phyloP scores from a whole-genome alignment of 1,140 invertebrate species.

The Globodera ellingtonae region DNA sequence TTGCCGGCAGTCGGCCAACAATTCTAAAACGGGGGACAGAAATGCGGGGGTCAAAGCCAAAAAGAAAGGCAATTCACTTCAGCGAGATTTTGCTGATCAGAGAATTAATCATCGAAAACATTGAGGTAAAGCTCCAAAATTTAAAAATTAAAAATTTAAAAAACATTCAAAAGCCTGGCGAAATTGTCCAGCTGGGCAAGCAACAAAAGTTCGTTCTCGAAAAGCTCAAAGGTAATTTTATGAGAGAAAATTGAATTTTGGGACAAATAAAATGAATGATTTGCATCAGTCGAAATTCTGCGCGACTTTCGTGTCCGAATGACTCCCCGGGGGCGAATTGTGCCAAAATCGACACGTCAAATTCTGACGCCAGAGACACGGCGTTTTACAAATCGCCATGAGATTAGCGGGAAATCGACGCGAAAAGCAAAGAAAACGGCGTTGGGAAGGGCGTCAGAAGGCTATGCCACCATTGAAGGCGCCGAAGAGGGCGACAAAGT shows the following conservation, averaged over 20 bases:
- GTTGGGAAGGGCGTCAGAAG: background rate
- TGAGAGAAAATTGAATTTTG: background rate
- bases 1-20: no score
- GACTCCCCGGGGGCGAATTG: background rate
- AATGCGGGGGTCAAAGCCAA: background rate
- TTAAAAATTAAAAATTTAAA: background rate
- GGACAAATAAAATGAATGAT: background rate
- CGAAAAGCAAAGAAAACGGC: background rate
- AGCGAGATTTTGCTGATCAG: slow-evolving; percentile 1
- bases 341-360: background rate
- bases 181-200: background rate
- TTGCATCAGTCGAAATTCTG: background rate
- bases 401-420: background rate
- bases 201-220: background rate
- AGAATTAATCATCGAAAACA: background rate
- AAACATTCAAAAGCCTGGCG: background rate
- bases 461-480: slow-evolving; percentile 3
- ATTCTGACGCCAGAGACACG: background rate
- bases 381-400: background rate
- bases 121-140: background rate
- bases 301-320: slow-evolving; percentile 9
- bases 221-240: background rate
- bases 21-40: background rate
- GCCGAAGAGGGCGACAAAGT: background rate
- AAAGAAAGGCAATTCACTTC: background rate